Evolutionary conservation across 2,113 vertebrate species (phyloP).

Genomic region (Elaphurus davidianus): DNA sequence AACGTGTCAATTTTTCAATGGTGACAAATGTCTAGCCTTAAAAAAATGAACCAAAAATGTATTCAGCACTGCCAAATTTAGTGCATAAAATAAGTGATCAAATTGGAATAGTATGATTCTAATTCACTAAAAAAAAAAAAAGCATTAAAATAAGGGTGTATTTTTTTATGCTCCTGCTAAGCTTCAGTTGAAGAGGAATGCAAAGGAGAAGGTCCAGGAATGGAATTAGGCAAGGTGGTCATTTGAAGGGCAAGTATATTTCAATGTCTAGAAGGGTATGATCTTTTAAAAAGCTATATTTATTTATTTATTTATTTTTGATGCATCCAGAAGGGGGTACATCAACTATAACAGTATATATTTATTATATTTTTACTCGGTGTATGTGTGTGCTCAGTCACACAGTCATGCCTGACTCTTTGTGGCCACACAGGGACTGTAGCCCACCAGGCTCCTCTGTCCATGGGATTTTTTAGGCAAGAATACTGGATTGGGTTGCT

Average conservation of each 20-base stretch:
- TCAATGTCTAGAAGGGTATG: neutral
- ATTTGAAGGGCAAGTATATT: neutral
- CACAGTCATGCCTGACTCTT: neutral
- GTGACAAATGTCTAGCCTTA: slow-evolving; percentile 10
- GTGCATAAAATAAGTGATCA: neutral
- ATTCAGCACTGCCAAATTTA: neutral
- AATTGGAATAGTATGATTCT: neutral
- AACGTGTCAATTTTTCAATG: neutral
- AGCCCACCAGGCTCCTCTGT: neutral
- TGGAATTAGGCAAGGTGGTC: neutral
- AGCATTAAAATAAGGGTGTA: neutral
- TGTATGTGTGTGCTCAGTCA: neutral
- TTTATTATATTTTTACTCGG: neutral
- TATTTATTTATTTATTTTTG: neutral
- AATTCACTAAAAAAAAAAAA: neutral
- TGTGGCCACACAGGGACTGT: neutral
- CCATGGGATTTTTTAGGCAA: neutral
- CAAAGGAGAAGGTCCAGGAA: neutral
- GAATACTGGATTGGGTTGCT: neutral
- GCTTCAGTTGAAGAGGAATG: neutral
- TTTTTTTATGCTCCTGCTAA: neutral
- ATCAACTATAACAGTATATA: neutral
- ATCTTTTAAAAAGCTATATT: neutral
- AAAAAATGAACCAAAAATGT: neutral
- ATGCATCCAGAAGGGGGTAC: fast-evolving